Evolutionary conservation across 2,797 vertebrate species (phyloP).

Genomic region (Carapus acus): DNA sequence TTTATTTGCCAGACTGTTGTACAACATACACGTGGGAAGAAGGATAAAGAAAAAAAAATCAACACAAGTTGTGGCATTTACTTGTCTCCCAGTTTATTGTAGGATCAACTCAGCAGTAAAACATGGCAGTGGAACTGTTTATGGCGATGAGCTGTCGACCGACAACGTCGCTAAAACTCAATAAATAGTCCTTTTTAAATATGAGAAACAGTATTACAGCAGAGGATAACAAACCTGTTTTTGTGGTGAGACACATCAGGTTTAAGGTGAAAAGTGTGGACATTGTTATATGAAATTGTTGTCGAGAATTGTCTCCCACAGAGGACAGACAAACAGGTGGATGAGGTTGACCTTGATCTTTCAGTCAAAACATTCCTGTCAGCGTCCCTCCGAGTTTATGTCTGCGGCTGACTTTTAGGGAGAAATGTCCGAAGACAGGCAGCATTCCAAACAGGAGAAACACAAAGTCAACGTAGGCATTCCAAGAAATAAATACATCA

Average conservation of each 20-base stretch:
- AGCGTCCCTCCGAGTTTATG: slow-evolving; percentile 25
- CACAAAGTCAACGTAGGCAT: slow-evolving; percentile 47
- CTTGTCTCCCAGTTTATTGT: slow-evolving; percentile 76
- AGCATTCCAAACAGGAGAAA: slow-evolving; percentile 43
- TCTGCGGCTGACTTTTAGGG: slow-evolving; percentile 5
- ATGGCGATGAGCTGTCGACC: slow-evolving; percentile 50
- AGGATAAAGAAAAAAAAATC: no score
- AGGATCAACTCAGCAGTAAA: slow-evolving; percentile 77
- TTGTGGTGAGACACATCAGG: slow-evolving; percentile 25
- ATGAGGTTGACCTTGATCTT: slow-evolving; percentile 24
- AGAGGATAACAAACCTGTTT: slow-evolving; percentile 63
- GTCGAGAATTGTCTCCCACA: slow-evolving; percentile 19
- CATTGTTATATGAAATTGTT: slow-evolving; percentile 17
- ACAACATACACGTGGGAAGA: no score
- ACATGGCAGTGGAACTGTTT: slow-evolving; percentile 67
- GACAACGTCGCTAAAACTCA: slow-evolving; percentile 52
- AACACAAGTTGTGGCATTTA: slow-evolving; percentile 33
- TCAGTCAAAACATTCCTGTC: slow-evolving; percentile 26
- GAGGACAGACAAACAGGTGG: slow-evolving; percentile 8
- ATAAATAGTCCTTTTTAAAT: slow-evolving; percentile 77
- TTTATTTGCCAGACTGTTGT: no score
- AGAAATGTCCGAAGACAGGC: slow-evolving; percentile 36
- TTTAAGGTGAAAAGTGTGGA: slow-evolving; percentile 25
- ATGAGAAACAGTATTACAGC: slow-evolving; percentile 78
- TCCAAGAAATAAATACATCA: slow-evolving; percentile 86